These are phyloP conservation scores for Samia ricini DNA, from an alignment of 1,140 invertebrate species.

Conservation along the genomic window DNA sequence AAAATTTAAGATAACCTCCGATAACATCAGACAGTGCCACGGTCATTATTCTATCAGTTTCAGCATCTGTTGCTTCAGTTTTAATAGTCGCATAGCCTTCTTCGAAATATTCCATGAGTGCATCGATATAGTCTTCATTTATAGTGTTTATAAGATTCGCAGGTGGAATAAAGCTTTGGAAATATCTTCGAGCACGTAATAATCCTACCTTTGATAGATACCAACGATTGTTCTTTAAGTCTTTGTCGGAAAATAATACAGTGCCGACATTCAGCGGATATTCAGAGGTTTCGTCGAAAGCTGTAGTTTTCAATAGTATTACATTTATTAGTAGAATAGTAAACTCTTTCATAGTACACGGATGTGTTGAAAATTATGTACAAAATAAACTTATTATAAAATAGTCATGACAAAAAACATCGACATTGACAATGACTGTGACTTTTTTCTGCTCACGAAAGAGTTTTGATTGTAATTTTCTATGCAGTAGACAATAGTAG, in stretches of 20 bases:
- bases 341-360: slow-evolving; percentile 27
- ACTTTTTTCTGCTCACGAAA: neutral
- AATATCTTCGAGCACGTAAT: slow-evolving; percentile 43
- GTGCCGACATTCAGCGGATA: slow-evolving; percentile 45
- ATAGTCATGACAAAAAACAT: slow-evolving; percentile 26
- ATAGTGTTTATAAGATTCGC: slow-evolving; percentile 26
- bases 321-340: slow-evolving; percentile 26
- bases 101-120: slow-evolving; percentile 44
- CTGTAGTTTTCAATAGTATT: neutral
- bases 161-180: slow-evolving; percentile 47
- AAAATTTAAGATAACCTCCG: slow-evolving; percentile 58
- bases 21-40: slow-evolving; percentile 50
- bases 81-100: slow-evolving; percentile 37
- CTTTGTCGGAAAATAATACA: slow-evolving; percentile 39
- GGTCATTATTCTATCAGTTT: slow-evolving; percentile 38
- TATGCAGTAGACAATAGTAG: too few species aligned
- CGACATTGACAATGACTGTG: slow-evolving; percentile 3
- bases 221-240: slow-evolving; percentile 40
- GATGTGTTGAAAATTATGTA: slow-evolving; percentile 36
- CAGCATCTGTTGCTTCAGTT: slow-evolving; percentile 30
- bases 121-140: slow-evolving; percentile 42
- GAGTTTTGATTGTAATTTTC: too few species aligned
- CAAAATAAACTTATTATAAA: slow-evolving; percentile 54
- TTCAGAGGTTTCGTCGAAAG: neutral
- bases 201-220: slow-evolving; percentile 33